phyloP scores from a whole-genome alignment of 2,888 invertebrate genomes.

The Drosophila anomalata region DNA sequence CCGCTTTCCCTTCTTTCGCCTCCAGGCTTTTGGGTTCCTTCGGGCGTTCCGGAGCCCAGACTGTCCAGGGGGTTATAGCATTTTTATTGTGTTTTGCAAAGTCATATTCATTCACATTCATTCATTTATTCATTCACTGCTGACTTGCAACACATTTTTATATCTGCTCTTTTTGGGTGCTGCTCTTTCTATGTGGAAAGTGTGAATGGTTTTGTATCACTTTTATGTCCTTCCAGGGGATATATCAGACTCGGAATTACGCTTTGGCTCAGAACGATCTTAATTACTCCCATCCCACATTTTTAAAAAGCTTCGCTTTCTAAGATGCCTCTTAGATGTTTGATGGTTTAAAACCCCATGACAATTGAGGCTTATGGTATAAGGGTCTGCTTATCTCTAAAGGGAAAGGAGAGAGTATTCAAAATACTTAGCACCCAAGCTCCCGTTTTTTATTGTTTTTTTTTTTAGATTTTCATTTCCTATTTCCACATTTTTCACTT shows the following conservation, averaged over 20 bases:
- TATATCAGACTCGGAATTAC: background rate
- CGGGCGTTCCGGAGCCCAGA: conserved; percentile 15
- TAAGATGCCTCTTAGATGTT: too few relatives aligned
- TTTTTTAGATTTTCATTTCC: conserved; percentile 67
- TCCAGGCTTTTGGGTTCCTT: conserved; percentile 1
- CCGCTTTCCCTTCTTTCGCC: conserved; percentile 27
- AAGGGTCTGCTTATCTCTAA: background rate
- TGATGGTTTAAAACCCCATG: background rate
- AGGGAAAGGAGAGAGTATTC: background rate
- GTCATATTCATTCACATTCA: conserved; percentile 62
- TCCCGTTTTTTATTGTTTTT: conserved; percentile 20
- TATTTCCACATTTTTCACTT: conserved; percentile 72
- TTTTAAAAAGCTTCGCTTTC: too few relatives aligned
- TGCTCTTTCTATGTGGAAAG: conserved; percentile 55
- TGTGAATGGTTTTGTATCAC: conserved; percentile 54
- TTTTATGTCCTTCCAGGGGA: conserved; percentile 12
- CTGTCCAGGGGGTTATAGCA: conserved; percentile 50
- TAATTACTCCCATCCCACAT: too few relatives aligned
- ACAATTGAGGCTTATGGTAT: background rate
- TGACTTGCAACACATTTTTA: conserved; percentile 76
- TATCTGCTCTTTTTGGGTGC: conserved; percentile 48
- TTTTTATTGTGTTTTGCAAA: conserved; percentile 69
- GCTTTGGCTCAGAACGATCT: too few relatives aligned
- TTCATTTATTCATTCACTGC: conserved; percentile 64
- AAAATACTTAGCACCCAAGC: background rate